Evolutionary conservation across 1,140 invertebrate genomes (phyloP).

Genomic region (Bradysia coprophila): DNA sequence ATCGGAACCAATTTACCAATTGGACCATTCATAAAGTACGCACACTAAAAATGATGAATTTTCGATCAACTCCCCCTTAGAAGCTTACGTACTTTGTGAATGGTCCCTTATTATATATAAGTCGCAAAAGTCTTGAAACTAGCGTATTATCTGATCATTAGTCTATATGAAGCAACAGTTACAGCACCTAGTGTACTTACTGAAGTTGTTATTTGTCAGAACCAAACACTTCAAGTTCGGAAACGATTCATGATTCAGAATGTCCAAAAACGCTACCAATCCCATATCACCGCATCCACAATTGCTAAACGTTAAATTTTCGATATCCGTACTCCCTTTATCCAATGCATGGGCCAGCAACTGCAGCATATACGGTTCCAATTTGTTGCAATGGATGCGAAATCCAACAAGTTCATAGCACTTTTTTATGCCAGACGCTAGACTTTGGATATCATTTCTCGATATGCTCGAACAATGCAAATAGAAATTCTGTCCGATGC

Average conservation of each 20-base stretch:
- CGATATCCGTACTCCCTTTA: constrained; percentile 18
- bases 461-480: constrained; percentile 19
- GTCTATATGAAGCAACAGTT: constrained; percentile 3
- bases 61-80: too few relatives aligned
- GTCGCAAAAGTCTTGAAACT: neutral
- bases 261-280: constrained; percentile 16
- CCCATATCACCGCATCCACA: constrained; percentile 21
- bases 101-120: too few relatives aligned
- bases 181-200: too few relatives aligned
- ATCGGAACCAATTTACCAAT: too few relatives aligned
- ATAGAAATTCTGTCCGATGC: constrained; percentile 18
- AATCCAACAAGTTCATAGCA: constrained; percentile 17
- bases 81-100: too few relatives aligned
- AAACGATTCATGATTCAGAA: constrained; percentile 16
- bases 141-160: neutral
- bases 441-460: constrained; percentile 11
- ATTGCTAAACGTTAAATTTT: constrained; percentile 15
- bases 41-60: too few relatives aligned
- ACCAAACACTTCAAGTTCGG: constrained; percentile 15
- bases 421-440: constrained; percentile 16
- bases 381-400: constrained; percentile 15
- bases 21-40: too few relatives aligned
- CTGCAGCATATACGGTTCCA: constrained; percentile 16
- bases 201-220: constrained; percentile 22
- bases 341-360: constrained; percentile 17